phyloP scores from a whole-genome alignment of 2,113 vertebrate species.

The Poicephalus meyeri region DNA sequence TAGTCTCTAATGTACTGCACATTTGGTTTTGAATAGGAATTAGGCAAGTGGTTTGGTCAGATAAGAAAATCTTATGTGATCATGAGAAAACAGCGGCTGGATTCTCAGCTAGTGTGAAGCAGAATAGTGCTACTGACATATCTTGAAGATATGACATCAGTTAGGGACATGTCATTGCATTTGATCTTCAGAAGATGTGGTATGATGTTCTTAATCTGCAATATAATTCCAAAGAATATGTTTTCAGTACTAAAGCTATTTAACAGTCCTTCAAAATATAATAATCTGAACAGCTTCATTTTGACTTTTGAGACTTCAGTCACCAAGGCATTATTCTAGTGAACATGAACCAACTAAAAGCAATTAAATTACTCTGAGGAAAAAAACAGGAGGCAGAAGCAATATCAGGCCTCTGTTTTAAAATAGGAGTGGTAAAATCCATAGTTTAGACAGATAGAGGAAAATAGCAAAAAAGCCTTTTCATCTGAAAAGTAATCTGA shows the following conservation, averaged over 20 bases:
- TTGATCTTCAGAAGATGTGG: neutral
- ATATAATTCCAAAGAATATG: neutral
- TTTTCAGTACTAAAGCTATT: neutral
- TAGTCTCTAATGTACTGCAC: neutral
- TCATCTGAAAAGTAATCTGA: neutral
- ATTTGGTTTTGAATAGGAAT: neutral
- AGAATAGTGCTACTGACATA: neutral
- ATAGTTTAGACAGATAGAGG: neutral
- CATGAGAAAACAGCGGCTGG: neutral
- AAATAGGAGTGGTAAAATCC: neutral
- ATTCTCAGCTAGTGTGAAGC: neutral
- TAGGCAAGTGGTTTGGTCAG: slow-evolving; percentile 17
- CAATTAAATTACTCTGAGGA: neutral
- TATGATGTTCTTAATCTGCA: neutral
- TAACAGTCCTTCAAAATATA: neutral
- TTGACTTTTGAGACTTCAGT: neutral
- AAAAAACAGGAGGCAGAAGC: neutral
- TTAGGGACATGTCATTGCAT: neutral
- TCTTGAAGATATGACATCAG: neutral
- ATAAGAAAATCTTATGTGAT: slow-evolving; percentile 26
- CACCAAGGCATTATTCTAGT: neutral
- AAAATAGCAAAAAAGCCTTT: neutral
- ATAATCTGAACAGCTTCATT: neutral
- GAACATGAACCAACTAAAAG: neutral
- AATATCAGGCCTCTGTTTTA: neutral